Base-by-base conservation (phyloP, 2,888 invertebrate species). In the Chrysina gloriosa region DNA sequence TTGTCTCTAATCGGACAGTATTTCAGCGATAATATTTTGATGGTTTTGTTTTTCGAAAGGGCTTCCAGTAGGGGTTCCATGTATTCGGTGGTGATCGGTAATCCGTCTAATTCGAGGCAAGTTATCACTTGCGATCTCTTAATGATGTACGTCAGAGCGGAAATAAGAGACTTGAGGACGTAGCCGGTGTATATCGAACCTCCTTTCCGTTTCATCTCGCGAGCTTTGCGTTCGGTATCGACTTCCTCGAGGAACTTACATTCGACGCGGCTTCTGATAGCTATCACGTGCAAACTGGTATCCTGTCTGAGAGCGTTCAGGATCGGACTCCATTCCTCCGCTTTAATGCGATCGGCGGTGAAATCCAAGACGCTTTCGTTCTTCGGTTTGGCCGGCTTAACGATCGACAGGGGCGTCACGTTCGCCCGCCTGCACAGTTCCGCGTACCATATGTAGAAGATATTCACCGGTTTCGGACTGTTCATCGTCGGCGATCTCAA, bases 321-420 rank as follows among this genome's bases (percentile, higher is more conserved):
- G 52, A 94, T 89, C 1, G 93, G 89, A 27, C 87, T 85, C 93
- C 93, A 94, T 72, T 94, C 93, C 69, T 86, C 88, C 70, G 91
- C 88, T 76, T 90, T 91, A 56, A 94, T 86, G 72, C 92, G 88
- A 77, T 94, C 93, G 58, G 90, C 91, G 71, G 87, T 88, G 75
- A 94, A 90, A 73, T 93, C 93, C 71, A 83, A 70, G 3, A 83
- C 77, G 5, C 80, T 82, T 61, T 80, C 79, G 71, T 78, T 79
- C 72, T 81, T 82, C 11, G 79, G 77, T 69, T 79, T 81, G 19
- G 79, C 76, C 27, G 82, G 80, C 71, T 81, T 82, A 5, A 83
- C 78, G 14, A 74, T 74, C 11, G 78, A 75, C 14, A 81, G 74
- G 7, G 83, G 82, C 42, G 69, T 77, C 54, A 77, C 75, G 72